Percentiles rank a stretch among this genome's conserved stretches.
These are phyloP conservation scores for Acrobasis suavella DNA, from an alignment of 2,888 invertebrate species.

Conservation along the genomic window DNA sequence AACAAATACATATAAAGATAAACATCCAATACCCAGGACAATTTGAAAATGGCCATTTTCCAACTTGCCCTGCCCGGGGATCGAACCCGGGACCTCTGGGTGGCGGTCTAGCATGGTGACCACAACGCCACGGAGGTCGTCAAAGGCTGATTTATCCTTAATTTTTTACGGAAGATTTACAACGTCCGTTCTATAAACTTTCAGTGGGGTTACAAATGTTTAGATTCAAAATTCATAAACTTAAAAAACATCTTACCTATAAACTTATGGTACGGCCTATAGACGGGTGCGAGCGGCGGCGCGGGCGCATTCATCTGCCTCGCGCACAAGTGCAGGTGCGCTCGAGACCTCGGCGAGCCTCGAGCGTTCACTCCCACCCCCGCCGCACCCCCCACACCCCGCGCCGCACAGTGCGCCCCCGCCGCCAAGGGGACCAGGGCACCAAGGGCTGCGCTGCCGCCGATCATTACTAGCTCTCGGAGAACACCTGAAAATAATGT, in stretches of 20 bases:
- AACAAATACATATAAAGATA: no score
- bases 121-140: no score
- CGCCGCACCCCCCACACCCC: slow-evolving; percentile 64
- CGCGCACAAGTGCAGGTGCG: slow-evolving; percentile 85
- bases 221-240: no score
- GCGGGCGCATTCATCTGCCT: slow-evolving; percentile 90
- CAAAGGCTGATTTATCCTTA: no score
- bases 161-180: no score
- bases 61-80: no score
- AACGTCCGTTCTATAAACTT: no score
- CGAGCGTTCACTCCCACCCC: slow-evolving; percentile 42
- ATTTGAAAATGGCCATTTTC: no score
- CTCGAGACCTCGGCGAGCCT: slow-evolving; percentile 82
- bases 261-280: slow-evolving; percentile 94
- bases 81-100: no score
- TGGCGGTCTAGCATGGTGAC: no score
- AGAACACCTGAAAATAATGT: slow-evolving; percentile 74
- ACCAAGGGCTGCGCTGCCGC: slow-evolving; percentile 90
- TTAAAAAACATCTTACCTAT: slow-evolving; percentile 84
- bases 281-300: slow-evolving; percentile 91
- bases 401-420: slow-evolving; percentile 86
- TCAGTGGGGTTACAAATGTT: no score
- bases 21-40: no score
- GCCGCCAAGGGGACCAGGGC: slow-evolving; percentile 92
- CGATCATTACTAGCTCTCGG: slow-evolving; percentile 89